Base-by-base conservation (phyloP, 2,797 vertebrate genomes). In the Manis crassicaudata region DNA sequence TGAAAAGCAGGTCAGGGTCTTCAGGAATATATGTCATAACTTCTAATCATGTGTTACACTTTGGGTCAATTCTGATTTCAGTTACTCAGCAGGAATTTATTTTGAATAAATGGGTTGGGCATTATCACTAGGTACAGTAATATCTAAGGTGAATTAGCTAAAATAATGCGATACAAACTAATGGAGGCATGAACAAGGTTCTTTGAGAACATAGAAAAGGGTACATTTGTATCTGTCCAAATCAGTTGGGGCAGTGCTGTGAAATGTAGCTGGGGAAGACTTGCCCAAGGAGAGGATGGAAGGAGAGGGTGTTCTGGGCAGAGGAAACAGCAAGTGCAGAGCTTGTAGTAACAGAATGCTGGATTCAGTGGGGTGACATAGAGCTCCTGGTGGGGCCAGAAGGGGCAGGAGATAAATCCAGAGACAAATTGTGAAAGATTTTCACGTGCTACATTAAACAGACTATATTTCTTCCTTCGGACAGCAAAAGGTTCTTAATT, bases 71-170 rank as follows among this genome's bases (percentile, higher is more conserved):
- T 84, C 65, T 86, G 54, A 32, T 40, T 85, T 88, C 35, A 75
- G 81, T 60, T 77, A 75, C 63, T 92, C 13, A 76, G 67, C 63
- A 92, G 94, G 89, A 70, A 70, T 75, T 46, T 67, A 20, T 83
- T 68, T 63, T 21, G 18, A 88, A 60, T 27, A 27, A 62, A 10
- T 67, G 21, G 27, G 3, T 72, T 60, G n/a, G 50, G 16, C 37
- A 12, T 29, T 81, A 35, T 60, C 50, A 52, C 11, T 84, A 76
- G 58, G 25, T 75, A 40, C 9, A 75, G 3, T 32, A 43, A 56
- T 56, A 72, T 40, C 73, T n/a, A 9, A 32, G 14, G 20, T 88
- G 37, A 54, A 32, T 83, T 35, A 87, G 32, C 83, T 75, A 8
- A 2, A 50, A 60, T 46, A 77, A 20, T 32, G 20, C 82, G 58